Evolutionary conservation across 2,113 vertebrate species (phyloP), one percentile per base, ranked within the genome.

Genomic region (Theropithecus gelada): DNA sequence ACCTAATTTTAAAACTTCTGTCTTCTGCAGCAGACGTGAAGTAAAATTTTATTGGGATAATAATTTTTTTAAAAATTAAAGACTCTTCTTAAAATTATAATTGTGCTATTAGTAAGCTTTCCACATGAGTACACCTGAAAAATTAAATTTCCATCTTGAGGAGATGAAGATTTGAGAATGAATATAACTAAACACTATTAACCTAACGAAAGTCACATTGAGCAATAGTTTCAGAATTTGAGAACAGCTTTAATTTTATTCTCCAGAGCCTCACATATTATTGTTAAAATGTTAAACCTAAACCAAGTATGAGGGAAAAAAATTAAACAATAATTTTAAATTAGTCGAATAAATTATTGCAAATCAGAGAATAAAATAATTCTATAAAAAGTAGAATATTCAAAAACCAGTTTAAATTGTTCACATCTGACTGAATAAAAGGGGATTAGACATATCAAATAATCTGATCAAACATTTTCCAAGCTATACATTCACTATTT

Each of bases 41-140:
- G 50, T 97, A 18, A 95, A 97, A 92, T 93, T 92, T 97, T 90
- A 96, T 89, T 97, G 73, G 1, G 8, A 70, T 82, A 95, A 78
- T 90, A 73, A 84, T 90, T 55, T 43, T 18, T 87, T 93, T 25
- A 70, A 79, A 95, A 94, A 93, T 93, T 97, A 61, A 97, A 97
- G 59, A 73, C 32, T 79, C 9, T 75, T 97, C n/a, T 3, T 95
- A 93, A 94, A 93, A 78, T 94, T 80, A 70, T 90, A 92, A 89
- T 81, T 78, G 57, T 88, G 40, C 6, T 86, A 76, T 86, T 95
- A 88, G 16, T 95, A 80, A 96, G 40, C 52, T 96, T 93, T 80
- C 48, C 59, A 93, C 52, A 64, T 93, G 83, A 89, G 76, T 64
- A 95, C 22, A 89, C 9, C 52, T 88, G 25, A 93, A 88, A 93